These are phyloP conservation scores for Pseudobourletiella spinata DNA, from an alignment of 1,140 invertebrate genomes.

Conservation along the genomic window DNA sequence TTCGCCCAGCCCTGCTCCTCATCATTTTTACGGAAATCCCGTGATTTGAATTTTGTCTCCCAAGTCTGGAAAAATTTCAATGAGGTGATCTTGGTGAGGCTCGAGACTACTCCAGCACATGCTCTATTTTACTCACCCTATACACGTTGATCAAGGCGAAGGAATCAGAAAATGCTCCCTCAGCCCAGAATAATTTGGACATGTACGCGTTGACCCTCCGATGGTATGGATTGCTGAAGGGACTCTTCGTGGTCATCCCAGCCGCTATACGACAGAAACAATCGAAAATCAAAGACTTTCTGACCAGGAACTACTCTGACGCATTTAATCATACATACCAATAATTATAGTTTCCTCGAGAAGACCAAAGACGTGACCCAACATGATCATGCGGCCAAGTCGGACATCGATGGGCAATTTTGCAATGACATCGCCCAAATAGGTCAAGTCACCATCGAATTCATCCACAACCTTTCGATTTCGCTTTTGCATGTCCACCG, in stretches of 20 bases:
- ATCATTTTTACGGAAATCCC: neutral
- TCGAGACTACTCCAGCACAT: no score
- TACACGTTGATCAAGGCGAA: slow-evolving; percentile 74
- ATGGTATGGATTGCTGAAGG: slow-evolving; percentile 67
- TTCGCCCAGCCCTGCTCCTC: slow-evolving; percentile 54
- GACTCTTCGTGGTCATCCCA: slow-evolving; percentile 65
- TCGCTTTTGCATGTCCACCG: neutral
- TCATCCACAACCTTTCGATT: slow-evolving; percentile 44
- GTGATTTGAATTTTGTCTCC: neutral
- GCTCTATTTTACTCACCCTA: slow-evolving; percentile 52
- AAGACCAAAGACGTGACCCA: slow-evolving; percentile 79
- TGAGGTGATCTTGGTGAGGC: no score
- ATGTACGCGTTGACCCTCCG: slow-evolving; percentile 62
- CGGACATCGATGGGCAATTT: slow-evolving; percentile 70
- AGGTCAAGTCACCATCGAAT: slow-evolving; percentile 79
- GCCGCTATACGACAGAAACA: slow-evolving; percentile 49
- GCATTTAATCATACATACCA: slow-evolving; percentile 50
- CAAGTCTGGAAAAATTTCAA: neutral
- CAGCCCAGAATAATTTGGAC: slow-evolving; percentile 69
- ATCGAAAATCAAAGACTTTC: neutral
- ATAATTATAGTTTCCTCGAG: slow-evolving; percentile 80
- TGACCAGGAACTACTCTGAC: neutral
- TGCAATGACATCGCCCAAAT: slow-evolving; percentile 73
- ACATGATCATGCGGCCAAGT: slow-evolving; percentile 71
- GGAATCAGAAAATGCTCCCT: slow-evolving; percentile 72